phyloP scores from a whole-genome alignment of 2,888 invertebrate genomes.

The Pristionchus fissidentatus region DNA sequence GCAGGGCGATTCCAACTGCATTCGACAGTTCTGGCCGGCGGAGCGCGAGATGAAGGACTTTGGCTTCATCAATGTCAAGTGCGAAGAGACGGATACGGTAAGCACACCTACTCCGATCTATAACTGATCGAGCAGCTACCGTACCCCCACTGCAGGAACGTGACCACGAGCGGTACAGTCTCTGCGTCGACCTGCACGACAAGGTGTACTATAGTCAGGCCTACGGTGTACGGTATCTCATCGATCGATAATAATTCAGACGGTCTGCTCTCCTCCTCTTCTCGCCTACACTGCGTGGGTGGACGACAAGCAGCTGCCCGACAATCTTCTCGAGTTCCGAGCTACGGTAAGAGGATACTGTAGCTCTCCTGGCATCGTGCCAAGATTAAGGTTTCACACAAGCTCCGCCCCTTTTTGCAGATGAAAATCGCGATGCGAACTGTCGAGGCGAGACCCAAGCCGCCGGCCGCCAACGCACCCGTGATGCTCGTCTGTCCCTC shows the following conservation, averaged over 20 bases:
- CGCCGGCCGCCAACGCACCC: constrained; percentile 35
- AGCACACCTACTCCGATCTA: not conserved
- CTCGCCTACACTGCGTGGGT: constrained; percentile 51
- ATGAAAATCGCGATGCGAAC: constrained; percentile 52
- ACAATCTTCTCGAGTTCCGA: constrained; percentile 54
- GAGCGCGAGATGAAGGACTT: constrained; percentile 50
- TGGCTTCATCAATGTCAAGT: constrained; percentile 49
- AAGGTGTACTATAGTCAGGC: constrained; percentile 3
- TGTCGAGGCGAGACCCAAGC: constrained; percentile 46
- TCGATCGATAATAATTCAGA: constrained; percentile 36
- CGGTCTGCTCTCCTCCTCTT: constrained; percentile 41
- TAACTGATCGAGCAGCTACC: too few relatives aligned
- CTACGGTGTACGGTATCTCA: not conserved
- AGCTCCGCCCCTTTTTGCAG: constrained; percentile 36
- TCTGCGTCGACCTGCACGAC: constrained; percentile 43
- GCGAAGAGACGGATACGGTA: constrained; percentile 5
- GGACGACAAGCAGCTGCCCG: constrained; percentile 52
- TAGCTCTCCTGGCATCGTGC: not conserved
- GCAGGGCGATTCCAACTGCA: constrained; percentile 44
- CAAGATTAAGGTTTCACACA: not conserved
- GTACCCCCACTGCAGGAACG: constrained; percentile 42
- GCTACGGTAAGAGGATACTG: constrained; percentile 44
- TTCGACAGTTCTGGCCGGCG: constrained; percentile 53
- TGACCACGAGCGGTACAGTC: constrained; percentile 51
- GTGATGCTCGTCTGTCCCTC: constrained; percentile 52